A percentile compares a stretch with the other conserved stretches of the same genome.
Conservation (phyloP, 2,888 invertebrate species). For the Monopis laevigella region DNA sequence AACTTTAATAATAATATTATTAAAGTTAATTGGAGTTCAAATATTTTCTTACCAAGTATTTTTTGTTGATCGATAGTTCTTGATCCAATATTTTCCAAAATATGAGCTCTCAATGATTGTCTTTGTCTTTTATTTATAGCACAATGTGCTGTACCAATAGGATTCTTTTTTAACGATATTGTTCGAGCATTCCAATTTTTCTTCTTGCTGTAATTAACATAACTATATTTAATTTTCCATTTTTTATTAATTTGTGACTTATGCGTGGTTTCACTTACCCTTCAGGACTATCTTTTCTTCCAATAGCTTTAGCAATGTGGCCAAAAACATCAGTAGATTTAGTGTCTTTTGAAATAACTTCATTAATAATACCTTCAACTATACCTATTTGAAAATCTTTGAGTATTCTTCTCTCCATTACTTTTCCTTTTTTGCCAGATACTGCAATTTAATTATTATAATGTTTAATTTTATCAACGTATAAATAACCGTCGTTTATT, state of each 20-base stretch:
- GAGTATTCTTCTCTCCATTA: constrained; percentile 85
- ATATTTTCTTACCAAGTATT: constrained; percentile 72
- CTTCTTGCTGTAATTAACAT: constrained; percentile 54
- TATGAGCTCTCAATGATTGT: constrained; percentile 72
- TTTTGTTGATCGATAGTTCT: constrained; percentile 77
- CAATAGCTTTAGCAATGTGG: constrained; percentile 84
- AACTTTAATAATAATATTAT: neutral
- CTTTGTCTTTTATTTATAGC: constrained; percentile 72
- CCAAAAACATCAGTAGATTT: constrained; percentile 83
- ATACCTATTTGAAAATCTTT: constrained; percentile 93
- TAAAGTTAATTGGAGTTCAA: no score
- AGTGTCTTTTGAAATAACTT: constrained; percentile 73
- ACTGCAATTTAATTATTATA: constrained; percentile 53
- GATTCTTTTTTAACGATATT: constrained; percentile 75
- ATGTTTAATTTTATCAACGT: neutral
- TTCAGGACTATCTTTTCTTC: constrained; percentile 63
- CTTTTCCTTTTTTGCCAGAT: constrained; percentile 84
- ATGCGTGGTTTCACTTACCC: constrained; percentile 20
- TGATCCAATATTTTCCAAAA: constrained; percentile 73
- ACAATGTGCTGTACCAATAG: constrained; percentile 81
- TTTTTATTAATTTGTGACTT: neutral
- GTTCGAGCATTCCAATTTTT: constrained; percentile 87
- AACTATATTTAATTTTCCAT: neutral
- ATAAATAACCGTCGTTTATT: neutral
- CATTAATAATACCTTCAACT: constrained; percentile 82